These are phyloP conservation scores for Euwallacea similis DNA, from an alignment of 1,140 invertebrate genomes.

Conservation along the genomic window DNA sequence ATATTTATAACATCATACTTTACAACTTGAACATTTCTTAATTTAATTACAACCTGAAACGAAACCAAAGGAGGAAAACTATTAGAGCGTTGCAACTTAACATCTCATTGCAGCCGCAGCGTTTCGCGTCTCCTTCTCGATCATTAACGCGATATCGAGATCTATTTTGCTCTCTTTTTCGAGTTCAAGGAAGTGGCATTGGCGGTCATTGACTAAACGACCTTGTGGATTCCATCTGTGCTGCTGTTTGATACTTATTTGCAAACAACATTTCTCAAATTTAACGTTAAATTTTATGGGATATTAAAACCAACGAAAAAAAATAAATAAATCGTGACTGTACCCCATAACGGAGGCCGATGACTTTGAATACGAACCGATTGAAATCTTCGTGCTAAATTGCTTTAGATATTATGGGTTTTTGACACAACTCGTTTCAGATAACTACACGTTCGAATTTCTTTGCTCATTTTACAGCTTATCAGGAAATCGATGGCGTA, in stretches of 20 bases:
- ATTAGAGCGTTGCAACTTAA: slow-evolving; percentile 34
- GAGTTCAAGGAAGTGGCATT: slow-evolving; percentile 36
- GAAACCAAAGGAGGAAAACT: slow-evolving; percentile 22
- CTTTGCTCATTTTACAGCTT: too few species aligned
- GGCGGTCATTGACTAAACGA: slow-evolving; percentile 35
- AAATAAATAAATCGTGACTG: too few species aligned
- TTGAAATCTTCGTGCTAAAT: too few species aligned
- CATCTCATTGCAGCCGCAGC: slow-evolving; percentile 27
- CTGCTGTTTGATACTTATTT: slow-evolving; percentile 21
- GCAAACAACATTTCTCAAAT: slow-evolving; percentile 20
- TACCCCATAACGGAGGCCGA: too few species aligned
- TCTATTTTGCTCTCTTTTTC: slow-evolving; percentile 34
- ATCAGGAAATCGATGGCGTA: too few species aligned
- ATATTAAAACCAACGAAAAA: slow-evolving; percentile 7
- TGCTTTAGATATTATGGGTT: too few species aligned
- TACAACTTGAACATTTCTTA: slow-evolving; percentile 14
- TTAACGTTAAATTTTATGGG: slow-evolving; percentile 17
- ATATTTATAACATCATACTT: slow-evolving; percentile 25
- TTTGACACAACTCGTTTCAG: too few species aligned
- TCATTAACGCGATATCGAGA: slow-evolving; percentile 17
- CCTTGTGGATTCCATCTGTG: slow-evolving; percentile 24
- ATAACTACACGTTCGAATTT: too few species aligned
- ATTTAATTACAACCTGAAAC: slow-evolving; percentile 30
- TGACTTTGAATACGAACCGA: too few species aligned
- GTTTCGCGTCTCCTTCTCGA: slow-evolving; percentile 19